These are phyloP conservation scores for Melanchra persicariae DNA, from an alignment of 2,888 invertebrate genomes.

Conservation along the genomic window DNA sequence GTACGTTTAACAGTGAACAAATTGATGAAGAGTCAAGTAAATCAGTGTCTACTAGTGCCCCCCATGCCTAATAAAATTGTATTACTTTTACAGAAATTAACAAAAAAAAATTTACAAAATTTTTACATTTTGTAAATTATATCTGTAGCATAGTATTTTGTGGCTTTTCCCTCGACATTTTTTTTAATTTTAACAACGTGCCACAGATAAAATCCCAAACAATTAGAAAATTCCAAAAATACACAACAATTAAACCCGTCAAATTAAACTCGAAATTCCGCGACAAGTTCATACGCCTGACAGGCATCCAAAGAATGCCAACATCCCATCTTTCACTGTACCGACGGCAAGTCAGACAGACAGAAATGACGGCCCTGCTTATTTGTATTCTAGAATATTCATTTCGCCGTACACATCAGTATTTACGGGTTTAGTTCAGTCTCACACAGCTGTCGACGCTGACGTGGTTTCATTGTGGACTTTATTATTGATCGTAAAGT, in stretches of 20 bases:
- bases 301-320: slow-evolving; percentile 66
- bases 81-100: neutral
- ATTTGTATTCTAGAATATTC: slow-evolving; percentile 72
- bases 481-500: slow-evolving; percentile 85
- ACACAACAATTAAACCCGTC: slow-evolving; percentile 42
- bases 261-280: slow-evolving; percentile 45
- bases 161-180: neutral
- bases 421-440: slow-evolving; percentile 73
- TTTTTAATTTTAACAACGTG: neutral
- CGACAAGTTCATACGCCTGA: slow-evolving; percentile 57
- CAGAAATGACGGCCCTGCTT: slow-evolving; percentile 71
- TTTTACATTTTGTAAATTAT: too few relatives aligned
- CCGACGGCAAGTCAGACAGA: too few relatives aligned
- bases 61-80: neutral
- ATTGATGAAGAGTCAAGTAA: slow-evolving; percentile 2
- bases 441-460: slow-evolving; percentile 76
- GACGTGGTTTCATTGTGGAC: slow-evolving; percentile 79
- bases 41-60: neutral
- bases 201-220: neutral
- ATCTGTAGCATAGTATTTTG: too few relatives aligned
- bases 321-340: slow-evolving; percentile 67
- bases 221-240: slow-evolving; percentile 21
- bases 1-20: slow-evolving; percentile 10
- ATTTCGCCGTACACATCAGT: slow-evolving; percentile 68
- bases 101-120: too few relatives aligned